A percentile compares a stretch with the other conserved stretches of the same genome.
Conservation (phyloP, 2,113 vertebrate genomes). For the Proterorhinus semilunaris region DNA sequence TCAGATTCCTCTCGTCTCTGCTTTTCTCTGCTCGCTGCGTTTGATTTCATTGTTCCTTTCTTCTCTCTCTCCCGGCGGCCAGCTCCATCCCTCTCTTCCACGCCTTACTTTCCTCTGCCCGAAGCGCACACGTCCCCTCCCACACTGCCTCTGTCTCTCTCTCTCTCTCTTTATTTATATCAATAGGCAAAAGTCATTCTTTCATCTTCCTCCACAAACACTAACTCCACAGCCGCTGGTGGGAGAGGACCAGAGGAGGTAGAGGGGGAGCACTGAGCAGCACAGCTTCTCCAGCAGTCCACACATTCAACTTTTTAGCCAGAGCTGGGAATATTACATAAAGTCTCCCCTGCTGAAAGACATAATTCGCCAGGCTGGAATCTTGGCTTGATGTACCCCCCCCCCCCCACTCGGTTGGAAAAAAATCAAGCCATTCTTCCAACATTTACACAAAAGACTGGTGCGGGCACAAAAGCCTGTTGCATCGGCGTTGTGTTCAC, state of each 20-base stretch:
- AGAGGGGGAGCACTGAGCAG: conserved; percentile 52
- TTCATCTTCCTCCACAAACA: conserved; percentile 78
- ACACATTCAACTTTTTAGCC: conserved; percentile 49
- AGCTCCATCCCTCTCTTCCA: conserved; percentile 65
- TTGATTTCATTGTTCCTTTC: conserved; percentile 1
- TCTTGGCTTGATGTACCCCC: conserved; percentile 39
- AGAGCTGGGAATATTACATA: conserved; percentile 63
- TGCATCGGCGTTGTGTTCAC: conserved; percentile 17
- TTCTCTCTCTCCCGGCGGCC: conserved; percentile 50
- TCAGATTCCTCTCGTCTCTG: conserved; percentile 5
- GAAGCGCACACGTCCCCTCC: conserved; percentile 71
- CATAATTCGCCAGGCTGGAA: conserved; percentile 41
- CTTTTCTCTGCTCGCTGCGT: background rate
- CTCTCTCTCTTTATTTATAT: conserved; percentile 76
- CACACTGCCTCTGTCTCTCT: conserved; percentile 63
- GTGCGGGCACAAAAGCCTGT: conserved; percentile 23
- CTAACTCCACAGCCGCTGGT: conserved; percentile 54
- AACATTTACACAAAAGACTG: conserved; percentile 27
- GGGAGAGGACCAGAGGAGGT: conserved; percentile 66
- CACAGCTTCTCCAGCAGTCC: conserved; percentile 42
- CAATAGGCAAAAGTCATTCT: conserved; percentile 74
- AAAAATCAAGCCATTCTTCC: conserved; percentile 31
- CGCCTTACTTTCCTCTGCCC: conserved; percentile 60
- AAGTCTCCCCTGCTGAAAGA: conserved; percentile 43
- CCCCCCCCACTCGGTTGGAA: conserved; percentile 32